A percentile compares a stretch with the other conserved stretches of the same genome.
These are phyloP conservation scores for Azemiops feae DNA, from an alignment of 2,113 vertebrate species.

Conservation along the genomic window DNA sequence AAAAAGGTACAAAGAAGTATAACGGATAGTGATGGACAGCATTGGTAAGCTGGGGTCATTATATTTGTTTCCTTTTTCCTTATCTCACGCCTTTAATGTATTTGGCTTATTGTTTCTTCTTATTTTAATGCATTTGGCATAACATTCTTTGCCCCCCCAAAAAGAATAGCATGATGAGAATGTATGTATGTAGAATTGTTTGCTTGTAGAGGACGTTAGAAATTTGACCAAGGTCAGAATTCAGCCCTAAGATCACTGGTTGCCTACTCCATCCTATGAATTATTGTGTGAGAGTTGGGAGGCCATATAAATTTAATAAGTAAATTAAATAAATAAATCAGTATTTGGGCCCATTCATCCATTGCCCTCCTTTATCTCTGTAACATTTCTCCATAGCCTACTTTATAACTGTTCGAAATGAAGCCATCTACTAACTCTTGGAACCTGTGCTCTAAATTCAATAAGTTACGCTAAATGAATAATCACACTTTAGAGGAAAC, in stretches of 20 bases:
- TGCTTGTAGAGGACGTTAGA: neutral
- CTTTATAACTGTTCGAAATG: neutral
- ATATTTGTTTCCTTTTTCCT: neutral
- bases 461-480: accelerated
- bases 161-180: neutral
- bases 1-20: neutral
- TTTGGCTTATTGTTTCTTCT: neutral
- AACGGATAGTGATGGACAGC: neutral
- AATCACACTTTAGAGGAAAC: accelerated
- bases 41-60: neutral
- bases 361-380: neutral
- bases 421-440: neutral
- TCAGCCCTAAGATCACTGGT: neutral
- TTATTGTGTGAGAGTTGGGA: neutral
- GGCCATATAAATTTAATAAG: neutral
- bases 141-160: neutral
- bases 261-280: neutral
- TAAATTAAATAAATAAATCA: neutral
- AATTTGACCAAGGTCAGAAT: neutral
- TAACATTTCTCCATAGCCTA: neutral
- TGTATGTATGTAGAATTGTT: neutral
- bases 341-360: neutral
- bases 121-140: neutral
- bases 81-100: neutral
- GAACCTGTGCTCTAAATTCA: neutral